Percentiles rank a stretch among this genome's conserved stretches.
These are phyloP conservation scores for Xylota segnis DNA, from an alignment of 2,888 invertebrate species.

Conservation along the genomic window DNA sequence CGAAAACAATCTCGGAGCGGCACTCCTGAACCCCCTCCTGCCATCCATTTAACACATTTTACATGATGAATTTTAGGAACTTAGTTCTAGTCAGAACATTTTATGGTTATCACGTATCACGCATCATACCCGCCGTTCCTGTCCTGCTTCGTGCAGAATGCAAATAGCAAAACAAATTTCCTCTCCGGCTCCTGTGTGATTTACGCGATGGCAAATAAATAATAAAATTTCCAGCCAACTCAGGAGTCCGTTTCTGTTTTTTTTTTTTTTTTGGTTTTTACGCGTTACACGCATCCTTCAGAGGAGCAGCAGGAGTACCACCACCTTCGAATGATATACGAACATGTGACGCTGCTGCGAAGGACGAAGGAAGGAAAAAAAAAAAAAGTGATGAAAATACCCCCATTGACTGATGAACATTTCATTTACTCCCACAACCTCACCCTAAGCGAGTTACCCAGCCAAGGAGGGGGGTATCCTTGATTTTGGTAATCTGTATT, in stretches of 20 bases:
- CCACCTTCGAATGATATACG: constrained; percentile 40
- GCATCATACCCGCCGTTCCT: constrained; percentile 34
- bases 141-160: constrained; percentile 49
- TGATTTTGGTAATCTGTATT: constrained; percentile 70
- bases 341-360: constrained; percentile 27
- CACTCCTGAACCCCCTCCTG: constrained; percentile 19
- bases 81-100: constrained; percentile 49
- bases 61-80: constrained; percentile 68
- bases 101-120: constrained; percentile 66
- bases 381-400: constrained; percentile 44
- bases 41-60: constrained; percentile 61
- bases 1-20: constrained; percentile 68
- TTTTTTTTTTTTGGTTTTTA: constrained; percentile 10
- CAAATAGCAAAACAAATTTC: constrained; percentile 73
- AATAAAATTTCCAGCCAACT: constrained; percentile 52
- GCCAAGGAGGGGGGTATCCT: constrained; percentile 8
- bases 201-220: constrained; percentile 70
- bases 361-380: constrained; percentile 12
- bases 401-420: constrained; percentile 69
- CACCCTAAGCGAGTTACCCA: constrained; percentile 42
- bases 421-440: constrained; percentile 55
- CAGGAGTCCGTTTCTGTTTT: constrained; percentile 39
- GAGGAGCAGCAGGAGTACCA: constrained; percentile 7
- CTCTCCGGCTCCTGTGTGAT: constrained; percentile 60
- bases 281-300: constrained; percentile 30